Base-by-base conservation (phyloP, 2,113 vertebrate species). In the Dromaius novaehollandiae region DNA sequence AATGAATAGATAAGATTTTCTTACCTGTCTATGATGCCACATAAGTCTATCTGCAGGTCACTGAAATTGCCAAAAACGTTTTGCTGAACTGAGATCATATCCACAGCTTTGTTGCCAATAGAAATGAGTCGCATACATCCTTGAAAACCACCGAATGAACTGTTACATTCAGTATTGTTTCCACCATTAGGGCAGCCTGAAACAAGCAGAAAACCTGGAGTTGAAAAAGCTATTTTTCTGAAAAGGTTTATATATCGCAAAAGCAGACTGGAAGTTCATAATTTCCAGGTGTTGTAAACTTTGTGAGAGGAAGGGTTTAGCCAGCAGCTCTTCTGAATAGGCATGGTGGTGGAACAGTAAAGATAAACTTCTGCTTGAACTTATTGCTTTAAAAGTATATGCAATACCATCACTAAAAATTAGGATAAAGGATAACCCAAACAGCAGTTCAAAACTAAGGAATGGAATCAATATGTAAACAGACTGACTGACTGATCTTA, bases 21-120 rank as follows among this genome's bases (percentile, higher is more conserved):
- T 97, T 92, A 99, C 99, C 99, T 99, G 98, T 99, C 99, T 58
- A 97, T 98, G 96, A 99, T 99, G 60, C 99, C 99, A 83, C 99
- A 99, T 63, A 99, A 98, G 96, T 99, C 99, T 97, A 99, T 98
- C 94, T 99, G 98, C 86, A 99, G 97, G 88, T 98, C 98, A 92
- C 98, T 99, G 98, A 99, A 99, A 98, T 99, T 99, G 64, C 99
- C 99, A 26, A 99, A 94, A 48, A 97, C 34, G 40, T 98, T 98
- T 93, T 99, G 98, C 93, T 99, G 99, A 82, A 99, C 98, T 89
- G 98, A 97, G 94, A 99, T 99, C 79, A 99, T 98, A 93, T 99
- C 98, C 68, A 99, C 98, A 42, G 95, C 60, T 85, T 97, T 98
- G 55, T 97, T 89, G 53, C 96, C 97, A 96, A 99, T 96, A 34